A percentile compares a stretch with the other conserved stretches of the same genome.
Conservation (phyloP, 2,888 invertebrate species). For the Drosophila nigricruria region DNA sequence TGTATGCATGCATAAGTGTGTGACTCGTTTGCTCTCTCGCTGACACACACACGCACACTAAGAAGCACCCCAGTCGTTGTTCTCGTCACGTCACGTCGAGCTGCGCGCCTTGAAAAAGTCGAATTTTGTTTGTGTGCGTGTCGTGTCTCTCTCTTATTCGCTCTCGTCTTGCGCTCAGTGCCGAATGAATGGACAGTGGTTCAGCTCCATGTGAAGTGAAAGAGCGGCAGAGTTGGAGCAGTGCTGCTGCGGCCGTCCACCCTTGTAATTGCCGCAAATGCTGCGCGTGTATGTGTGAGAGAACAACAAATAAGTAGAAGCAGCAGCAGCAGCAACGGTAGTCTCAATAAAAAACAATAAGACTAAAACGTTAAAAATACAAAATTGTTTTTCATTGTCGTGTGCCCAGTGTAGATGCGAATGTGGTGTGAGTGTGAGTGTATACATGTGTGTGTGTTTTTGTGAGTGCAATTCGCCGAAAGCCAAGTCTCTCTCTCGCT, state of each 20-base stretch:
- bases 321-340: slow-evolving; percentile 22
- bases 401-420: slow-evolving; percentile 34
- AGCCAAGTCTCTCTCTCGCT: slow-evolving; percentile 30
- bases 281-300: slow-evolving; percentile 45
- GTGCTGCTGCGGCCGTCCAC: slow-evolving; percentile 65
- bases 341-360: slow-evolving; percentile 62
- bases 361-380: slow-evolving; percentile 58
- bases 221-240: slow-evolving; percentile 31
- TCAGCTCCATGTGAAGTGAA: slow-evolving; percentile 30
- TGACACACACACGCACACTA: slow-evolving; percentile 25
- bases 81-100: slow-evolving; percentile 49
- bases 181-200: slow-evolving; percentile 70
- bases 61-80: slow-evolving; percentile 45
- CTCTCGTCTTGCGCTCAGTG: slow-evolving; percentile 39
- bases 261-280: slow-evolving; percentile 72
- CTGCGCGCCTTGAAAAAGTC: slow-evolving; percentile 74
- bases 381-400: slow-evolving; percentile 66
- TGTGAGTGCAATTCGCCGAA: slow-evolving; percentile 52
- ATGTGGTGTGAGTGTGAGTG: slow-evolving; percentile 4
- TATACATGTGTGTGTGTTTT: slow-evolving; percentile 24
- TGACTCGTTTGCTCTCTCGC: slow-evolving; percentile 49
- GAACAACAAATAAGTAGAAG: slow-evolving; percentile 67
- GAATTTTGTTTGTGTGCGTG: slow-evolving; percentile 50
- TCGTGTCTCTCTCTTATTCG: slow-evolving; percentile 41
- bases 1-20: slow-evolving; percentile 33